A percentile compares a stretch with the other conserved stretches of the same genome.
Conservation (phyloP, 1,140 invertebrate species). For the Trichonephila clavipes region DNA sequence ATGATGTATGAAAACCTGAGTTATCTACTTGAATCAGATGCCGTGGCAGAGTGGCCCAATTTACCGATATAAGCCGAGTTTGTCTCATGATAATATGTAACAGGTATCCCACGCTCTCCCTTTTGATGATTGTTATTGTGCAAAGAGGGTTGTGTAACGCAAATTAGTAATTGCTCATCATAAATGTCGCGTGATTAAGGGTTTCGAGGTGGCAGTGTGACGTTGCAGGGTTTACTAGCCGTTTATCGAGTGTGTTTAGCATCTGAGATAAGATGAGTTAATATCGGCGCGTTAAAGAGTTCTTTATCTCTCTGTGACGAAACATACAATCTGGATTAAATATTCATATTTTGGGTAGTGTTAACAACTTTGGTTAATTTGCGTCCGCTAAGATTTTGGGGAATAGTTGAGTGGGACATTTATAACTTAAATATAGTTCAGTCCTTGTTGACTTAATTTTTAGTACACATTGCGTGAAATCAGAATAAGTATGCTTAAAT, state of each 20-base stretch:
- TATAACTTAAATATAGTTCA: no score
- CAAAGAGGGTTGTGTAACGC: not conserved
- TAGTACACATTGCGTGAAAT: no score
- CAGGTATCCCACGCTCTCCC: not conserved
- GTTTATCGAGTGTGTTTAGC: not conserved
- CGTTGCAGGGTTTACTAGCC: not conserved
- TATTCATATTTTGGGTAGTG: not conserved
- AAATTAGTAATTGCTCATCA: slow-evolving; percentile 20
- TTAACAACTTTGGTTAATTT: not conserved
- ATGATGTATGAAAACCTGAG: slow-evolving; percentile 37
- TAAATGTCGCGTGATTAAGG: slow-evolving; percentile 37
- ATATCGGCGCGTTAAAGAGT: not conserved
- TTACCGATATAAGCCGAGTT: slow-evolving; percentile 36
- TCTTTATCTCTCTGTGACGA: not conserved
- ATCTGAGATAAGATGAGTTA: slow-evolving; percentile 3
- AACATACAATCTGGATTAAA: not conserved
- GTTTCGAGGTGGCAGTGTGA: not conserved
- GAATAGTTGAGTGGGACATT: no score
- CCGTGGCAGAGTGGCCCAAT: slow-evolving; percentile 8
- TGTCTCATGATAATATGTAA: slow-evolving; percentile 20
- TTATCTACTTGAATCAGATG: slow-evolving; percentile 38
- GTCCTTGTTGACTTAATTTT: no score
- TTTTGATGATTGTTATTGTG: slow-evolving; percentile 10
- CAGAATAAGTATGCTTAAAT: no score
- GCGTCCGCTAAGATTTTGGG: no score